Evolutionary conservation across 2,888 invertebrate species (phyloP).

Genomic region (Coremacera marginata): DNA sequence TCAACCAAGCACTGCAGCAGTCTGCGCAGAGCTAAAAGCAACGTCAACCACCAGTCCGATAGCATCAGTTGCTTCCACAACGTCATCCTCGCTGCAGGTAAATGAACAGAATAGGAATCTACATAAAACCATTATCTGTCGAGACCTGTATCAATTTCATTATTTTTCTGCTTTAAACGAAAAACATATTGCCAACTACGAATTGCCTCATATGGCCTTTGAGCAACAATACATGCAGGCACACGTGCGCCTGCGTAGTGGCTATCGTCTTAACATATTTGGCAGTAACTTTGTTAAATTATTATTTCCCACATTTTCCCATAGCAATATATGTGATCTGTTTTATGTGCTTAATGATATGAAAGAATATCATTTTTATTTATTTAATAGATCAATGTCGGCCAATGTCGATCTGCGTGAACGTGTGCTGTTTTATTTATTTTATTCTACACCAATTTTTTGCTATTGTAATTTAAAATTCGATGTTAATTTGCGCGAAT

Average conservation of each 20-base stretch:
- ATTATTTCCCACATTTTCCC: slow-evolving; percentile 32
- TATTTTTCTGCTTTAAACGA: slow-evolving; percentile 43
- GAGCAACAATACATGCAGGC: slow-evolving; percentile 38
- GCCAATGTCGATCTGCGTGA: slow-evolving; percentile 34
- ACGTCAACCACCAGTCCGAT: background rate
- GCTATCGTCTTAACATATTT: slow-evolving; percentile 32
- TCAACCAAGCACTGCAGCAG: background rate
- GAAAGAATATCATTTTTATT: slow-evolving; percentile 45
- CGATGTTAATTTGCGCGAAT: background rate
- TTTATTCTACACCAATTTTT: slow-evolving; percentile 34
- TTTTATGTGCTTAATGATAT: slow-evolving; percentile 39
- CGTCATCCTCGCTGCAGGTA: slow-evolving; percentile 23
- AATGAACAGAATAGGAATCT: background rate
- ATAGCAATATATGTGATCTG: slow-evolving; percentile 38
- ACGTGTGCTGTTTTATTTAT: slow-evolving; percentile 35
- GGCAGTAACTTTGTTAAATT: slow-evolving; percentile 10
- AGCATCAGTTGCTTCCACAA: background rate
- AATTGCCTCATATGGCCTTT: slow-evolving; percentile 40
- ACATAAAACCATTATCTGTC: slow-evolving; percentile 35
- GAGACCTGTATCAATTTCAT: slow-evolving; percentile 37
- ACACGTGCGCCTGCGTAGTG: slow-evolving; percentile 19
- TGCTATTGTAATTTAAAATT: slow-evolving; percentile 30
- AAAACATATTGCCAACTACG: slow-evolving; percentile 40
- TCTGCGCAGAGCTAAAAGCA: background rate
- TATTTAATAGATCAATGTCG: background rate